These are phyloP conservation scores for Sibirionetta formosa DNA, from an alignment of 2,797 vertebrate species.

Conservation along the genomic window DNA sequence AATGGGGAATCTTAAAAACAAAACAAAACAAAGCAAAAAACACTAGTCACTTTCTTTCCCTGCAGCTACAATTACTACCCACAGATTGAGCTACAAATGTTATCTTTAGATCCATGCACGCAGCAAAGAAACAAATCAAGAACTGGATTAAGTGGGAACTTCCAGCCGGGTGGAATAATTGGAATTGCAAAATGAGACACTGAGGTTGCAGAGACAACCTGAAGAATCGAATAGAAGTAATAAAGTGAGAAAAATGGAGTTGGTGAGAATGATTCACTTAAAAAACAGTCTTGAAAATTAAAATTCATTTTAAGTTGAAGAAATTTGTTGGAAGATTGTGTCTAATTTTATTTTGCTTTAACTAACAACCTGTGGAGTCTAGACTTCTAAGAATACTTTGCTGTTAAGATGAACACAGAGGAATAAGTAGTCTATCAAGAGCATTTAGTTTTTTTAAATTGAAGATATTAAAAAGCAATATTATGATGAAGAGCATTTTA, in stretches of 20 bases:
- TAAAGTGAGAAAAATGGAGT: neutral
- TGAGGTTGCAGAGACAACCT: neutral
- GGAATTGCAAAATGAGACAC: neutral
- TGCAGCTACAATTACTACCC: neutral
- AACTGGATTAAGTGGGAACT: neutral
- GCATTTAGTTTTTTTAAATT: neutral
- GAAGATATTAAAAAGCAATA: neutral
- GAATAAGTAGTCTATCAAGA: neutral
- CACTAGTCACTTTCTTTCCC: neutral
- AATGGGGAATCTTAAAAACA: neutral
- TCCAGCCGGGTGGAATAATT: neutral
- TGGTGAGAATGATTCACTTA: neutral
- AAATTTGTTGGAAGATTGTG: neutral
- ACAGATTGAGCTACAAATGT: neutral
- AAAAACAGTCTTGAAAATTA: neutral
- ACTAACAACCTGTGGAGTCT: neutral
- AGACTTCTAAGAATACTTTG: constrained; percentile 1
- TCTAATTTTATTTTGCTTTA: constrained; percentile 4
- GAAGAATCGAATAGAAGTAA: neutral
- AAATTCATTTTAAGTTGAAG: neutral
- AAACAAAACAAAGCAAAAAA: neutral
- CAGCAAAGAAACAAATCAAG: neutral
- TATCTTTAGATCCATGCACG: neutral
- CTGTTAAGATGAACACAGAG: neutral
- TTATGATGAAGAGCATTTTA: neutral